Evolutionary conservation across 2,113 vertebrate genomes (phyloP), one percentile per base, ranked within the genome.

Genomic region (Seriola quinqueradiata): DNA sequence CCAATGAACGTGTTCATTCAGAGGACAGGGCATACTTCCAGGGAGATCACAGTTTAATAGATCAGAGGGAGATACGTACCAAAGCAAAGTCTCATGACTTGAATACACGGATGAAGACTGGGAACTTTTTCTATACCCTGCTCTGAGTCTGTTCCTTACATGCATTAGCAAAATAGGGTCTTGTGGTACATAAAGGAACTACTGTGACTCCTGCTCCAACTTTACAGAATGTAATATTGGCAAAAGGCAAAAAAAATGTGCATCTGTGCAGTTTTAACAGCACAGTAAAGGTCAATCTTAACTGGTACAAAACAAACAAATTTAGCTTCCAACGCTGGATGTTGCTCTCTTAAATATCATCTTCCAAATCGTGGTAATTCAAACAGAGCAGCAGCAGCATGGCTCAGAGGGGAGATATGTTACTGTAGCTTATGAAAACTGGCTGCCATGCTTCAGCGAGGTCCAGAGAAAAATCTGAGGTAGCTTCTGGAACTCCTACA

Each of bases 21-120:
- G 89, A 84, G 89, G 89, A 91, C 87, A 89, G 83, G 90, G 91
- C 91, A 81, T 55, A 40, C 79, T 73, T 93, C 92, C 92, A 93
- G 89, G 83, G 46, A 90, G 81, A 88, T 87, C 89, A 75, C 83
- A 82, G 90, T 92, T 90, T 91, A 87, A 85, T 81, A 92, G 89
- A 92, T 89, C 82, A 85, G 85, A 89, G 81, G 46, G 85, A 89
- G 75, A 88, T 64, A 66, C 57, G 75, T 70, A 87, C 87, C 69
- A 80, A 68, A 87, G 88, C 44, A 69, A 70, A 78, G 89, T 84
- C 88, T 79, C 75, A 75, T 92, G 88, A 88, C 87, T 86, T 68
- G 54, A 77, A 87, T 55, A 68, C 25, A 58, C 52, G n/a, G 23
- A 85, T 57, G 25, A 52, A 55, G 79, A 68, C 50, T 52, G 55